Evolutionary conservation across 2,113 vertebrate species (phyloP).

Genomic region (Hippocampus barbouri): DNA sequence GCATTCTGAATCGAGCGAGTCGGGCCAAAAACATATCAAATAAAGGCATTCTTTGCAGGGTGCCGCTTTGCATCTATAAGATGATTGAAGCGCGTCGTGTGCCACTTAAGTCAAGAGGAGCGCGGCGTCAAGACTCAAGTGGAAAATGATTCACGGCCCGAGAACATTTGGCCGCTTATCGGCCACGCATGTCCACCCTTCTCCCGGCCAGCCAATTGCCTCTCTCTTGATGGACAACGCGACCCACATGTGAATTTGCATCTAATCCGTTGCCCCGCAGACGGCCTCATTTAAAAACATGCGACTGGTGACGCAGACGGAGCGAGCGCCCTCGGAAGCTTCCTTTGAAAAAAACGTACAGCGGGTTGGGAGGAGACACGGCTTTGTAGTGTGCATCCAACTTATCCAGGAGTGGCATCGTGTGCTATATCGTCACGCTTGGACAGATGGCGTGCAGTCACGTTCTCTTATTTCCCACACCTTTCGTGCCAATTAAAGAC

Average conservation of each 20-base stretch:
- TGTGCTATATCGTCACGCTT: constrained; percentile 39
- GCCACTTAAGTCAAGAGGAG: constrained; percentile 38
- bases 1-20: constrained; percentile 9
- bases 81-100: constrained; percentile 16
- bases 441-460: constrained; percentile 61
- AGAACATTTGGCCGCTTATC: constrained; percentile 40
- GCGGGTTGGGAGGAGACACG: constrained; percentile 41
- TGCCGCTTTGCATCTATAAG: constrained; percentile 9
- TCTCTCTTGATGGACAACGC: constrained; percentile 34
- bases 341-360: constrained; percentile 39
- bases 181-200: constrained; percentile 21
- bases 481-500: constrained; percentile 57
- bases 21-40: background rate
- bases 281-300: constrained; percentile 49
- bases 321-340: background rate
- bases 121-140: constrained; percentile 18
- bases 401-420: constrained; percentile 43
- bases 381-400: constrained; percentile 50
- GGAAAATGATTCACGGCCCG: constrained; percentile 22
- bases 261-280: constrained; percentile 37
- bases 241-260: constrained; percentile 54
- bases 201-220: constrained; percentile 27
- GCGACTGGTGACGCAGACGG: constrained; percentile 33
- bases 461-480: constrained; percentile 62
- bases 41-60: constrained; percentile 5